Evolutionary conservation across 1,140 invertebrate genomes (phyloP).

Genomic region (Orius insidiosus): DNA sequence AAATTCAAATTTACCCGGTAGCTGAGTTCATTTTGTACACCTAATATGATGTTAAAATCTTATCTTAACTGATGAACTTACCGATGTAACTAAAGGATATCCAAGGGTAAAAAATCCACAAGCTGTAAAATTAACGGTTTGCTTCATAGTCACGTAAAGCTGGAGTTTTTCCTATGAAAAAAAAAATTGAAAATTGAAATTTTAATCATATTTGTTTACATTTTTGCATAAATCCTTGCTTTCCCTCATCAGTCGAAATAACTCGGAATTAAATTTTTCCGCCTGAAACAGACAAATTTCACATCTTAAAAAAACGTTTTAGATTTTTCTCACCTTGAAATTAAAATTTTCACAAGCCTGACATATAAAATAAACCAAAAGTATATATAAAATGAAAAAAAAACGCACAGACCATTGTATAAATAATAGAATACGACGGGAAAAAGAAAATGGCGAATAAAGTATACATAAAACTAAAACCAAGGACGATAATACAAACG

Average conservation of each 20-base stretch:
- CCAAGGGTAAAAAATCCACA: slow-evolving; percentile 11
- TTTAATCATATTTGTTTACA: background rate
- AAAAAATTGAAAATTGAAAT: background rate
- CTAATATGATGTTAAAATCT: no score
- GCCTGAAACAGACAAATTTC: slow-evolving; percentile 9
- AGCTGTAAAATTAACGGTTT: slow-evolving; percentile 13
- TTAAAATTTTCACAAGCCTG: no score
- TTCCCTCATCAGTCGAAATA: slow-evolving; percentile 11
- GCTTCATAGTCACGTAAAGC: slow-evolving; percentile 12
- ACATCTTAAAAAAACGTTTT: background rate
- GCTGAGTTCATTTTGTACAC: no score
- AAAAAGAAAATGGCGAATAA: no score
- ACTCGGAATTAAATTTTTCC: slow-evolving; percentile 9
- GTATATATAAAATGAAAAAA: no score
- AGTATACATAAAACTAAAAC: no score
- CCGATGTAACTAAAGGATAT: slow-evolving; percentile 13
- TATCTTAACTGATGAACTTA: slow-evolving; percentile 3
- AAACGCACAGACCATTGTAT: no score
- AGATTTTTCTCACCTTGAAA: no score
- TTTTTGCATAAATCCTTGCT: slow-evolving; percentile 11
- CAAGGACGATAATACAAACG: no score
- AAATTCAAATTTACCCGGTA: no score
- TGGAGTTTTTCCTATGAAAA: slow-evolving; percentile 12
- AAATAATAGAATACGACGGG: no score
- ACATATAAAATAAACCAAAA: no score